phyloP scores from a whole-genome alignment of 1,140 invertebrate species.

The Wasmannia auropunctata region DNA sequence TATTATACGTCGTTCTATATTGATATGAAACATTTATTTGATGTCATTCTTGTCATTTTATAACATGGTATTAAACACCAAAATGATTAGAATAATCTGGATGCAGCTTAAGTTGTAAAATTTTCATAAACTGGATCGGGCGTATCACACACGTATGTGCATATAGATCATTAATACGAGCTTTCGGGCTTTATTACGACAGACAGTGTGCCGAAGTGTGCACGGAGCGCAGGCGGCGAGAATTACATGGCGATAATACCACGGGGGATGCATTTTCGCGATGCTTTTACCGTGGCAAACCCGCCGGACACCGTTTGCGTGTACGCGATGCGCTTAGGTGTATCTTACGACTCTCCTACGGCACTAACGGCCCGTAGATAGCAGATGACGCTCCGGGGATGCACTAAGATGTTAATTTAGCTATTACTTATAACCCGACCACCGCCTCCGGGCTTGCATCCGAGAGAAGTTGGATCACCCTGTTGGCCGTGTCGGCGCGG shows the following conservation, averaged over 20 bases:
- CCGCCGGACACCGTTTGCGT: conserved; percentile 28
- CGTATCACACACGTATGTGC: neutral
- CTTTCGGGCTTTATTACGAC: neutral
- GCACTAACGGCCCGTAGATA: conserved; percentile 78
- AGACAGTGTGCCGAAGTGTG: neutral
- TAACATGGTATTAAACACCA: neutral
- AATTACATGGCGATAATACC: conserved; percentile 8
- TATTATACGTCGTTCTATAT: too few relatives aligned
- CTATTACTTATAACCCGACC: conserved; percentile 79
- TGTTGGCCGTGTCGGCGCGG: conserved; percentile 53
- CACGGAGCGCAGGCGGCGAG: neutral
- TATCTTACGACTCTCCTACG: conserved; percentile 65
- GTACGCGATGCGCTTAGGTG: conserved; percentile 59
- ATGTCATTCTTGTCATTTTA: neutral
- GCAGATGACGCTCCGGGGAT: conserved; percentile 83
- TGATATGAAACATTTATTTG: too few relatives aligned
- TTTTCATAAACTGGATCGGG: conserved; percentile 11
- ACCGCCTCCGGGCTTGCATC: conserved; percentile 55
- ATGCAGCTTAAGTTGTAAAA: neutral
- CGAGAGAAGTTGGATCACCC: conserved; percentile 59
- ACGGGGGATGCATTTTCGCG: conserved; percentile 68
- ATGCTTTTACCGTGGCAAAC: conserved; percentile 44
- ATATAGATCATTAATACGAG: neutral
- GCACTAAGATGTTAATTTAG: conserved; percentile 84
- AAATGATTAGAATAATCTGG: neutral